Evolutionary conservation across 64 coral and sea anemone genomes (phyloP), one percentile per base, ranked within the genome.

Genomic region (Montipora efflorescens): DNA sequence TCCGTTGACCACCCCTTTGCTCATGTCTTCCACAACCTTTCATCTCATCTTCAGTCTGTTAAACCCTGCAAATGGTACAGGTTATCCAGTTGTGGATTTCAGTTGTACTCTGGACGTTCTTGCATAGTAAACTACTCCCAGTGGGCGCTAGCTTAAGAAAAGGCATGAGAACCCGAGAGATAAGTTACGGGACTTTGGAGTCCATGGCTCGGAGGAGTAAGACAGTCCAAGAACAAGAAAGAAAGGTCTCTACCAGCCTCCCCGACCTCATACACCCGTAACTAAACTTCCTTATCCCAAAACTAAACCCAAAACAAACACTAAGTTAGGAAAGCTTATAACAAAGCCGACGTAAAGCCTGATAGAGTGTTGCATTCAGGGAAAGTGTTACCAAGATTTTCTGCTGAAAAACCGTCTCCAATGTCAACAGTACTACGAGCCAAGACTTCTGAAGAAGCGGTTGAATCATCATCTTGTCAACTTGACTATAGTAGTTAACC

Each of bases 401-500:
- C 68, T 23, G 12, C 68, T 7, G 68, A 19, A 19, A 0, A 78
- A 48, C 36, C 75, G 14, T 61, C 11, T 11, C 48, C 50, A 28
- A 9, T n/a, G 53, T 84, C 81, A 64, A 44, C n/a, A 4, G 81
- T 62, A 68, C 81, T 84, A 20, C 55, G 44, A 64, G 81, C 81
- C 62, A 84, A 68, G 53, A 51, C 44, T 44, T 84, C 55, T 8
- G 21, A 59, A 45, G 28, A 5, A n/a, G 75, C 19, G 47, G 52
- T 11, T 11, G 12, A 18, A 11, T 9, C 28, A 82, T 53, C 81
- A 94, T 78, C 14, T 94, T 94, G 2, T 94, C 59, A 8, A 74
- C 62, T 82, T 81, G 92, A 8, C 86, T 94, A 48, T 94, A 94
- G 49, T 81, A 87, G 53, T 89, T 79, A 67, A 89, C 92, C 77